A percentile compares a stretch with the other conserved stretches of the same genome.
These are phyloP conservation scores for Cyrtonyx montezumae DNA, from an alignment of 2,113 vertebrate genomes.

Conservation along the genomic window DNA sequence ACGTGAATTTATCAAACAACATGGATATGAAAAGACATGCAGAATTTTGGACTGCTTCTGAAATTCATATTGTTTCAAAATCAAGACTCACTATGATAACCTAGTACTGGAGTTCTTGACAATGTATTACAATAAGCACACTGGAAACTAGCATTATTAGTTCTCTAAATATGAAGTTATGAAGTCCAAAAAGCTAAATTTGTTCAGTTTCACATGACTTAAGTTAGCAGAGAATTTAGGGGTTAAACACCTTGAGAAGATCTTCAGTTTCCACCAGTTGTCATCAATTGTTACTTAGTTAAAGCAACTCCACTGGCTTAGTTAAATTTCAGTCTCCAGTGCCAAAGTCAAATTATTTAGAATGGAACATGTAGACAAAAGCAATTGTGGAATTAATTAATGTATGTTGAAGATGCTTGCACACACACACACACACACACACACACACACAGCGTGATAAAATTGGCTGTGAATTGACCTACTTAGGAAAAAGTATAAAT, in stretches of 20 bases:
- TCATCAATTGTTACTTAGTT: rapidly evolving
- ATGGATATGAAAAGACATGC: neutral
- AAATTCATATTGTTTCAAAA: neutral
- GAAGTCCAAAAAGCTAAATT: neutral
- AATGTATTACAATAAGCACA: neutral
- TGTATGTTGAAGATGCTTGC: rapidly evolving
- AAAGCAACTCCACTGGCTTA: neutral
- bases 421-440: too few species aligned
- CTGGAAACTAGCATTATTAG: neutral
- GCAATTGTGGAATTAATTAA: neutral
- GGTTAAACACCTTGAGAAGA: neutral
- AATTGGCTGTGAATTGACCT: neutral
- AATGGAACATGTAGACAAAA: neutral
- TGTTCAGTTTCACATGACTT: neutral
- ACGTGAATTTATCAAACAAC: neutral
- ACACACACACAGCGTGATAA: neutral
- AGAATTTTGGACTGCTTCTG: neutral
- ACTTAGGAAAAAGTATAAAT: neutral
- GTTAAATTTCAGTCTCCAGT: neutral
- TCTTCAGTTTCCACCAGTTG: neutral
- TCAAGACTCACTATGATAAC: neutral
- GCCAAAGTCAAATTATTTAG: neutral
- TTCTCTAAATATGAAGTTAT: neutral
- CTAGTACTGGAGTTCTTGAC: neutral
- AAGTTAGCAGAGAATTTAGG: neutral